These are phyloP conservation scores for Myotis pilosus DNA, from an alignment of 2,797 vertebrate genomes.

Conservation along the genomic window DNA sequence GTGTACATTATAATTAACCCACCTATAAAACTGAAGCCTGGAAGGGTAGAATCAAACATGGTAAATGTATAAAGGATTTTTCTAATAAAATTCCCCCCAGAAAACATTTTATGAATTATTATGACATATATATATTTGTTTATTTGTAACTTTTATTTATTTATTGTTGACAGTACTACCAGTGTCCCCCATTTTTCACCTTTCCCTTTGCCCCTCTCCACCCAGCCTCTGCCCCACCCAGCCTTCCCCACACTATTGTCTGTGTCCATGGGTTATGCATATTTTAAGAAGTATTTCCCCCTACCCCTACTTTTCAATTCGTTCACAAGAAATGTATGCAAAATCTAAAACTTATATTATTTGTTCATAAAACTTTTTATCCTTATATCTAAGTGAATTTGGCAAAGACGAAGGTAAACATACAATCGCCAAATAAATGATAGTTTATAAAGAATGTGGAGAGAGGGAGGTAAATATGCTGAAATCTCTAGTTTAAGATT, in stretches of 20 bases:
- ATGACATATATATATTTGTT: background rate
- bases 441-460: background rate
- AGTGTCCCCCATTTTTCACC: no score
- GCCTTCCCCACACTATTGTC: no score
- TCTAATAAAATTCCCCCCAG: background rate
- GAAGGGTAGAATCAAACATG: background rate
- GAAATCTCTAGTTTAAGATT: background rate
- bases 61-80: background rate
- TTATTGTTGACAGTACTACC: no score
- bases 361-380: constrained; percentile 13
- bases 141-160: no score
- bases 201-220: no score
- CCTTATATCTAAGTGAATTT: constrained; percentile 32
- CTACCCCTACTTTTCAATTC: background rate
- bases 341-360: background rate
- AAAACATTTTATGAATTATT: background rate
- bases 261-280: no score
- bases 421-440: background rate
- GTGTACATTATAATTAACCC: background rate
- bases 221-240: no score
- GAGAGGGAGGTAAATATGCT: background rate
- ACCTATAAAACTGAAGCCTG: background rate
- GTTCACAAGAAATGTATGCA: background rate
- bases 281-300: background rate
- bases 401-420: background rate